phyloP scores from a whole-genome alignment of 1,140 invertebrate species.

The Ceratosolen fusciceps region DNA sequence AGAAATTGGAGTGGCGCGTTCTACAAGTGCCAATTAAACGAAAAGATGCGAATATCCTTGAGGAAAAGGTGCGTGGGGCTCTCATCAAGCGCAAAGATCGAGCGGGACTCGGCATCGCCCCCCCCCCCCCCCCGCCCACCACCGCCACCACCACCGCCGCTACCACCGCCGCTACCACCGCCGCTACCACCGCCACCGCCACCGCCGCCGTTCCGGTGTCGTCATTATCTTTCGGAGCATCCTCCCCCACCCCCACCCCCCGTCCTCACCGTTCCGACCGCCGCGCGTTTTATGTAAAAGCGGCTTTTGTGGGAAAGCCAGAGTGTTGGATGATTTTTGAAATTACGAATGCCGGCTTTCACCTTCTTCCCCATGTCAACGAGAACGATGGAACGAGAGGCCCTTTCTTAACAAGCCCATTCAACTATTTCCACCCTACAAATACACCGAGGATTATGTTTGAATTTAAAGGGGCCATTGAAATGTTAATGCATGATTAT shows the following conservation, averaged over 20 bases:
- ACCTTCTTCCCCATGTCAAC: too few species aligned
- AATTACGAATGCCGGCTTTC: constrained; percentile 18
- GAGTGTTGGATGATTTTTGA: constrained; percentile 27
- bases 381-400: too few species aligned
- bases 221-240: constrained; percentile 17
- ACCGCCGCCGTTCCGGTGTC: too few species aligned
- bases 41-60: constrained; percentile 32
- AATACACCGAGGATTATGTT: too few species aligned
- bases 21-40: constrained; percentile 46
- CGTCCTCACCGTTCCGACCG: not conserved
- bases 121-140: not conserved
- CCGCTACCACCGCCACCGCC: too few species aligned
- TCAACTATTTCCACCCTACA: too few species aligned
- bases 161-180: too few species aligned
- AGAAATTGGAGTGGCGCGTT: constrained; percentile 45
- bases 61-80: not conserved
- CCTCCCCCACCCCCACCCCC: not conserved
- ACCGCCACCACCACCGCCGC: not conserved
- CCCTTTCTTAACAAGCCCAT: too few species aligned
- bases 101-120: not conserved
- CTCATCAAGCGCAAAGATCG: constrained; percentile 11
- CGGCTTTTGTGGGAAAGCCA: constrained; percentile 22
- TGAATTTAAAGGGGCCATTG: too few species aligned
- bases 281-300: constrained; percentile 33
- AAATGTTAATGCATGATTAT: too few species aligned